Evolutionary conservation across 2,888 invertebrate species (phyloP).

Genomic region (Nymphalis urticae): DNA sequence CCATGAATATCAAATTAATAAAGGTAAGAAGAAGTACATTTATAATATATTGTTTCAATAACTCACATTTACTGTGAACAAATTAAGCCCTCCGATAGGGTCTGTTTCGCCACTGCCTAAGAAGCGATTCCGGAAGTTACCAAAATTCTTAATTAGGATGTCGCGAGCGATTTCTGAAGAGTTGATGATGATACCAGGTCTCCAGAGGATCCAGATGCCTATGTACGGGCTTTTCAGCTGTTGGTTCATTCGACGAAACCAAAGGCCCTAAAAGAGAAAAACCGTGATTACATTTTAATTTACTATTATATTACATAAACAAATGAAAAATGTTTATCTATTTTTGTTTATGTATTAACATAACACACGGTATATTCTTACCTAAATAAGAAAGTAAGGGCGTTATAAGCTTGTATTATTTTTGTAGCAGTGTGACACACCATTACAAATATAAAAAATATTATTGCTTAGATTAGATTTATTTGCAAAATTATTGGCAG

Average conservation of each 20-base stretch:
- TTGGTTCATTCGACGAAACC: slow-evolving; percentile 43
- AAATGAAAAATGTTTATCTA: too few relatives aligned
- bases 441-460: too few relatives aligned
- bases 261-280: slow-evolving; percentile 39
- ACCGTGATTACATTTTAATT: too few relatives aligned
- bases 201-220: slow-evolving; percentile 50
- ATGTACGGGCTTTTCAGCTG: slow-evolving; percentile 40
- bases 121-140: slow-evolving; percentile 43
- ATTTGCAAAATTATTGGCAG: too few relatives aligned
- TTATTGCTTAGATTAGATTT: too few relatives aligned
- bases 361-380: too few relatives aligned
- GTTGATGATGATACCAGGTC: slow-evolving; percentile 47
- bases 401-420: too few relatives aligned
- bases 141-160: slow-evolving; percentile 45
- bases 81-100: slow-evolving; percentile 44
- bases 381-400: too few relatives aligned
- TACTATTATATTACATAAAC: too few relatives aligned
- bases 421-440: too few relatives aligned
- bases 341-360: too few relatives aligned
- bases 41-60: not conserved
- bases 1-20: too few relatives aligned
- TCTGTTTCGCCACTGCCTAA: slow-evolving; percentile 43
- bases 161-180: slow-evolving; percentile 43
- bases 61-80: slow-evolving; percentile 3
- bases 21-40: slow-evolving; percentile 17